Base-by-base conservation (phyloP, 2,797 vertebrate species). In the Halcyon chelicuti region DNA sequence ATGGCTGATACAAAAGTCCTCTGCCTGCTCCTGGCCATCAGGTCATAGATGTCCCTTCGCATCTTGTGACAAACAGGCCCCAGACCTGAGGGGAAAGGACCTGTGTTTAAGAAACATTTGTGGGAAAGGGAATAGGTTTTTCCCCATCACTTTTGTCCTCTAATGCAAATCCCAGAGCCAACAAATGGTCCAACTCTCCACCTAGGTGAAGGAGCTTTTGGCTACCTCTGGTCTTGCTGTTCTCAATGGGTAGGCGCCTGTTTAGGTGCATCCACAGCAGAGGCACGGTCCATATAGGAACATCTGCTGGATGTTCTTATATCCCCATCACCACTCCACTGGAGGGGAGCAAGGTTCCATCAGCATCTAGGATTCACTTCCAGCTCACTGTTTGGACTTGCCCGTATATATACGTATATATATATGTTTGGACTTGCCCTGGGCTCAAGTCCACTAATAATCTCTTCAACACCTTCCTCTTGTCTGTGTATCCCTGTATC, bases 31-130 rank as follows among this genome's bases (percentile, higher is more conserved):
- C 31, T 2, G 2, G 23, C 31, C 19, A 55, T 37, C 19, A 68
- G 25, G 28, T 37, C 70, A 57, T 22, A 54, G 23, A 26, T 7
- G 29, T 72, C 49, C 26, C 8, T 65, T 68, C n/a, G 26, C 49
- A 47, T 20, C 33, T 42, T 33, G 22, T 19, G 66, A 17, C 21
- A 26, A 42, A 40, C 26, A 68, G 40, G 28, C 29, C 13, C 22
- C 40, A 22, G 37, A 18, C 37, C 65, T 66, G 39, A 47, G 35
- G 8, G 31, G 8, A 63, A 20, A 18, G 15, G 18, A 86, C 5
- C 35, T 5, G 5, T 29, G 12, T n/a, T 77, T 68, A 52, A 58
- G 54, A 40, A 82, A 23, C 0, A 0, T 2, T 26, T 15, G 3
- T 4, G 8, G 42, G 17, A 66, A 20, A 52, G 29, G 35, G 4